Percentiles rank a stretch among this genome's conserved stretches.
These are phyloP conservation scores for Proisotoma minuta DNA, from an alignment of 2,888 invertebrate species.

Conservation along the genomic window DNA sequence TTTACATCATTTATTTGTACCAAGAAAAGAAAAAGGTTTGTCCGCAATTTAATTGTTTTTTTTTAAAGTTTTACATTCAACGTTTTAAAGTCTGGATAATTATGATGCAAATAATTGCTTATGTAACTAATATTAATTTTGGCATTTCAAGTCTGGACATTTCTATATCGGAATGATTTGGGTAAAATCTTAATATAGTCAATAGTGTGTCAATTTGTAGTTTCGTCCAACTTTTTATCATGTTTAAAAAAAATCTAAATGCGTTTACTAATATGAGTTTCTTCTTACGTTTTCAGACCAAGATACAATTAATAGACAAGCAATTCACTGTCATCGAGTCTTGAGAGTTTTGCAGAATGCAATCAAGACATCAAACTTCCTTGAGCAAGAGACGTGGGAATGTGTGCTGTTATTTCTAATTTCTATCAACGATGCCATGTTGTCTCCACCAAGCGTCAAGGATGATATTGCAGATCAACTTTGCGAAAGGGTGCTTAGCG, in stretches of 20 bases:
- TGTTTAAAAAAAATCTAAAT: too few species aligned
- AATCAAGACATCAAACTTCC: conserved; percentile 66
- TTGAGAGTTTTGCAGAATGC: conserved; percentile 76
- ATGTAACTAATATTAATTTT: conserved; percentile 43
- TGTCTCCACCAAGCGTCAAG: conserved; percentile 87
- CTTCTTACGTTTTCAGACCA: conserved; percentile 59
- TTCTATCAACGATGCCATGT: conserved; percentile 82
- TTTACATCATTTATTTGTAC: conserved; percentile 89
- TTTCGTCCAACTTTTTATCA: too few species aligned
- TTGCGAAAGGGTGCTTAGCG: conserved; percentile 87
- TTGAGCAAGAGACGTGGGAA: conserved; percentile 88
- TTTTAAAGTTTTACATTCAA: too few species aligned
- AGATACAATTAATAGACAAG: conserved; percentile 87
- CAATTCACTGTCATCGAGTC: conserved; percentile 86
- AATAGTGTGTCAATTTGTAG: not conserved
- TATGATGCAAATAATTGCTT: too few species aligned
- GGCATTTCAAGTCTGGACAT: conserved; percentile 78
- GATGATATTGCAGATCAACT: conserved; percentile 94
- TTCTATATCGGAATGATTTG: conserved; percentile 74
- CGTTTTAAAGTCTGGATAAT: too few species aligned
- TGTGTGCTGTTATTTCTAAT: conserved; percentile 78
- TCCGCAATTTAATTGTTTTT: conserved; percentile 45
- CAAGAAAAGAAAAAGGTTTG: conserved; percentile 90
- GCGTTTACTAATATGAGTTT: not conserved
- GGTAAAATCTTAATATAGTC: conserved; percentile 57